These are phyloP conservation scores for Huso huso DNA, from an alignment of 2,797 vertebrate species.

Conservation along the genomic window DNA sequence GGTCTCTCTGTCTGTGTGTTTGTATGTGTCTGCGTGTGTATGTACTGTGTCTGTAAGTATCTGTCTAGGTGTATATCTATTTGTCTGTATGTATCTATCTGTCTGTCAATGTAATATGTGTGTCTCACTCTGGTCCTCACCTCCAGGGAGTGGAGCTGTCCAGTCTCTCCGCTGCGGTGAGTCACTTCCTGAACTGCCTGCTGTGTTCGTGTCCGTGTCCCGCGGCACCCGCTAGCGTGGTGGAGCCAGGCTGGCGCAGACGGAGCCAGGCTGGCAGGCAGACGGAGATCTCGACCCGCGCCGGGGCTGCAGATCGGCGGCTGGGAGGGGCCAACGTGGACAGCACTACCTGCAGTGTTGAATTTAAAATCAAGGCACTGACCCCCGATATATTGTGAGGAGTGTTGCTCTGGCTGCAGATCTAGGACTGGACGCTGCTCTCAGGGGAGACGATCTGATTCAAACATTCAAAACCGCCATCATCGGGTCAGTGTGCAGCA, in stretches of 20 bases:
- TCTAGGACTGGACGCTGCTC: conserved; percentile 62
- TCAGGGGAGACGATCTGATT: too few species aligned
- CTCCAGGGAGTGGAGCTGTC: conserved; percentile 61
- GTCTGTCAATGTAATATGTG: not conserved
- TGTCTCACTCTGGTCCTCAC: conserved; percentile 13
- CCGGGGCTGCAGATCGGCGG: too few species aligned
- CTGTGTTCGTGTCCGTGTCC: conserved; percentile 53
- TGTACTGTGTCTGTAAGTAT: not conserved
- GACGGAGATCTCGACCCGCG: conserved; percentile 62
- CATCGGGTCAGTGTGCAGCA: conserved; percentile 45
- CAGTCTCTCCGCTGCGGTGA: conserved; percentile 60
- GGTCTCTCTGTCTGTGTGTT: not conserved
- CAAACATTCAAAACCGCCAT: too few species aligned
- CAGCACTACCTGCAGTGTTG: conserved; percentile 40
- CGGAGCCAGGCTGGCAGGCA: too few species aligned
- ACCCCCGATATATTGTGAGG: too few species aligned
- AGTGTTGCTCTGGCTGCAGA: conserved; percentile 66
- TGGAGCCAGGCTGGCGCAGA: conserved; percentile 36
- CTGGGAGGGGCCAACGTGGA: conserved; percentile 32
- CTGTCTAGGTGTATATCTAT: not conserved
- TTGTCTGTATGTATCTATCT: not conserved
- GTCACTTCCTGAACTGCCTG: conserved; percentile 72
- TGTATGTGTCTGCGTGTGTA: not conserved
- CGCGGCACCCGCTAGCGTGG: conserved; percentile 28
- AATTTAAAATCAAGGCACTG: too few species aligned